Evolutionary conservation across 1,140 invertebrate genomes (phyloP).

Genomic region (Meteorus sp.): DNA sequence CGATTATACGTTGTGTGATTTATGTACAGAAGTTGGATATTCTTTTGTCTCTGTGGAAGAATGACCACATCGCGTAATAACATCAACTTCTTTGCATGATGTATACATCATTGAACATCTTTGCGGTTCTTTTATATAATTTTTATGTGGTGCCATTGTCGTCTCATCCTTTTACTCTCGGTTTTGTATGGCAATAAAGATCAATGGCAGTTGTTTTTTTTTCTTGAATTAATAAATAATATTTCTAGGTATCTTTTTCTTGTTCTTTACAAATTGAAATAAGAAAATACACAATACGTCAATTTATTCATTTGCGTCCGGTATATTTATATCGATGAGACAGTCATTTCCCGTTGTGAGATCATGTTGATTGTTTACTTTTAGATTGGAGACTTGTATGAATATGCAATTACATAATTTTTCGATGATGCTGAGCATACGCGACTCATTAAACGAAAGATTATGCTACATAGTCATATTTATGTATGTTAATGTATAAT

Average conservation of each 20-base stretch:
- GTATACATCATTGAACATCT: too few relatives aligned
- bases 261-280: neutral
- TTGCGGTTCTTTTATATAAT: too few relatives aligned
- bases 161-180: too few relatives aligned
- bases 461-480: neutral
- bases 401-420: constrained; percentile 2
- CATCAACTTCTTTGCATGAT: too few relatives aligned
- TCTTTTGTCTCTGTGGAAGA: too few relatives aligned
- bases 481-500: neutral
- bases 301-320: neutral
- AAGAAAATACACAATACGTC: neutral
- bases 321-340: constrained; percentile 27
- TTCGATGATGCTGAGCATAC: neutral
- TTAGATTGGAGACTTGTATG: constrained; percentile 10
- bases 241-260: too few relatives aligned
- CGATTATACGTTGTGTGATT: too few relatives aligned
- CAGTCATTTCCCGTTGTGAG: constrained; percentile 20
- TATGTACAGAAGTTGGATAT: too few relatives aligned
- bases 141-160: too few relatives aligned
- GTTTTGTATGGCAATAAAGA: too few relatives aligned
- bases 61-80: too few relatives aligned
- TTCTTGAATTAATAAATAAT: too few relatives aligned
- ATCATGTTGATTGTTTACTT: constrained; percentile 19
- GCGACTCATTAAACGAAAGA: neutral
- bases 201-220: neutral